Conservation (phyloP, 2,797 vertebrate genomes). For the Fistularia tabacaria region DNA sequence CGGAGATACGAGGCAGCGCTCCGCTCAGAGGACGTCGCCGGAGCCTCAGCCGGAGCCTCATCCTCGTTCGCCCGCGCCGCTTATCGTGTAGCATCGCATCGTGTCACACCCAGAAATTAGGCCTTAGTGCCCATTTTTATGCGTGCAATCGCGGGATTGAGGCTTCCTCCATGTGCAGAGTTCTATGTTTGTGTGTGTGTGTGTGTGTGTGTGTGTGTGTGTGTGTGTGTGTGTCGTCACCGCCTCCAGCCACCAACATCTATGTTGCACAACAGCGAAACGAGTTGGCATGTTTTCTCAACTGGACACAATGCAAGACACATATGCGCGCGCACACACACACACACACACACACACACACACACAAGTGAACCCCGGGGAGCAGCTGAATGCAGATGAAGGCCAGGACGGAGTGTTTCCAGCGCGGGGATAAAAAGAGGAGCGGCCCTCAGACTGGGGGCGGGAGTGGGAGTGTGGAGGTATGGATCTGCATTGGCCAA, state of each 20-base stretch:
- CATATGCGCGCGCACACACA: neutral
- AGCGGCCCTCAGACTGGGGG: too few relatives aligned
- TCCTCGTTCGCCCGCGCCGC: slow-evolving; percentile 10
- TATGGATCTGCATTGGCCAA: slow-evolving; percentile 19
- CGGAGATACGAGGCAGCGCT: slow-evolving; percentile 10
- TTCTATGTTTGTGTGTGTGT: neutral
- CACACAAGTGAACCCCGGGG: neutral
- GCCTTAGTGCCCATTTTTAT: neutral
- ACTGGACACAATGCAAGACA: neutral
- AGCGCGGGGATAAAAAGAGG: slow-evolving; percentile 12
- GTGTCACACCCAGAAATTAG: slow-evolving; percentile 4
- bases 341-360: neutral
- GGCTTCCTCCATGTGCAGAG: neutral
- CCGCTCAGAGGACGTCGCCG: slow-evolving; percentile 7
- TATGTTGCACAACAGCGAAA: neutral
- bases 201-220: neutral
- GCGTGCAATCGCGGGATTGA: neutral
- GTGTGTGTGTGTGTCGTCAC: slow-evolving; percentile 1
- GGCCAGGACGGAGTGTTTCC: slow-evolving; percentile 23
- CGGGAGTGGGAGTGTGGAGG: neutral
- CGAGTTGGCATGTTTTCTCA: neutral
- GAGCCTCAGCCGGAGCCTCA: neutral
- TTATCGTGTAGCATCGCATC: slow-evolving; percentile 16
- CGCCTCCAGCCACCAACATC: slow-evolving; percentile 8
- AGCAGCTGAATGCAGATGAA: slow-evolving; percentile 11